Evolutionary conservation across 1,140 invertebrate species (phyloP).

Genomic region (Vollenhovia emeryi): DNA sequence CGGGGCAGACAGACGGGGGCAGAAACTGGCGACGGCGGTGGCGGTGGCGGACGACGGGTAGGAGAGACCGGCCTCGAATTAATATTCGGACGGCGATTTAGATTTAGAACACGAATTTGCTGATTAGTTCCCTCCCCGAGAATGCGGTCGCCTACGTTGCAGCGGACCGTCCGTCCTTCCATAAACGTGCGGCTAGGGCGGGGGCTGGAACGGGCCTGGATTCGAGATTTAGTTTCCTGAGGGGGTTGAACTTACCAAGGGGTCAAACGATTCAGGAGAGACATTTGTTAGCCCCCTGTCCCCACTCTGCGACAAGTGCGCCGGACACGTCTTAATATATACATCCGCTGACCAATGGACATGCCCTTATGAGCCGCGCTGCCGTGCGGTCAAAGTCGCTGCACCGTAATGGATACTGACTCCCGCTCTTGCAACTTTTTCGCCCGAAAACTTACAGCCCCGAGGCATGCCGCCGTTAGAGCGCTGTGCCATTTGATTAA

Average conservation of each 20-base stretch:
- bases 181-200: conserved; percentile 60
- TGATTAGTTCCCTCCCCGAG: conserved; percentile 74
- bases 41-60: background rate
- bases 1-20: conserved; percentile 7
- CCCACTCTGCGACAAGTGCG: conserved; percentile 71
- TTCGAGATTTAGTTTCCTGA: conserved; percentile 69
- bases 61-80: conserved; percentile 64
- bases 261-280: conserved; percentile 73
- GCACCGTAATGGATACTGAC: conserved; percentile 9
- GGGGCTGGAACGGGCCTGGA: conserved; percentile 17
- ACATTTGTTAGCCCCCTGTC: conserved; percentile 70
- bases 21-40: conserved; percentile 22
- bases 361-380: conserved; percentile 56
- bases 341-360: conserved; percentile 69
- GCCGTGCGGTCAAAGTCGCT: conserved; percentile 39
- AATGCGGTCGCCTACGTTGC: conserved; percentile 64
- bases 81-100: conserved; percentile 77
- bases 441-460: background rate
- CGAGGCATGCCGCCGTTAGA: background rate
- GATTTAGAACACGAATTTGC: conserved; percentile 78
- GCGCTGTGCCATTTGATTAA: background rate
- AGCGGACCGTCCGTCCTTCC: conserved; percentile 52
- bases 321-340: conserved; percentile 77
- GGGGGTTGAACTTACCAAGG: conserved; percentile 55
- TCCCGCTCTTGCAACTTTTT: conserved; percentile 8